Evolutionary conservation across 2,797 vertebrate genomes (phyloP), one percentile per base, ranked within the genome.

Genomic region (Allobates femoralis): DNA sequence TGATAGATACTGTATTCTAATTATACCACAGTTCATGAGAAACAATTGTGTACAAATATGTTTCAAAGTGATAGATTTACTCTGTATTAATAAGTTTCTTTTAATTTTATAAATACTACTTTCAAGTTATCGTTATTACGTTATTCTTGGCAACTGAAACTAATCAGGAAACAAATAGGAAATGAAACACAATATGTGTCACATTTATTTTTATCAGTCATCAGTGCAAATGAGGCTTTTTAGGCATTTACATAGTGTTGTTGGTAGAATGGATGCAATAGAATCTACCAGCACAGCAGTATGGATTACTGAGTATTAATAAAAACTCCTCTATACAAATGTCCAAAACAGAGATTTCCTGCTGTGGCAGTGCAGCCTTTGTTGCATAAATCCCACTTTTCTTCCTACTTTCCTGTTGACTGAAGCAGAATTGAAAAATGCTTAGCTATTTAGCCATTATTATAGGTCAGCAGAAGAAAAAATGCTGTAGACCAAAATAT

Each of bases 331-430:
- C 92, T 89, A 85, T 92, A 94, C 94, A 95, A 93, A 92, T 92
- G 90, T 89, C 90, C 92, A 91, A 92, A 91, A 55, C 92, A 93
- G 93, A 93, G 89, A 92, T 93, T 94, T 94, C 93, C 94, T 94
- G 92, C 90, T 91, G 90, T 88, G 89, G 89, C 69, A 88, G 81
- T 76, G 89, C 88, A 90, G 91, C 90, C 92, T 94, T 95, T 95
- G 92, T 96, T 93, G 94, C 91, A 93, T 95, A 95, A 95, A 94
- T 93, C 93, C 95, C 90, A 90, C 93, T 95, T 94, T 93, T 92
- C 91, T 93, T 94, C 92, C 90, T 92, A 91, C 91, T 94, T 95
- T 96, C 92, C 94, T 95, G 95, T 94, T 94, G 93, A 95, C 92
- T 91, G 28, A 88, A 92, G 93, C 93, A 93, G 89, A 93, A 93